Percentiles rank a stretch among this genome's conserved stretches.
Conservation (phyloP, 2,113 vertebrate species). For the Atherinomorus stipes region DNA sequence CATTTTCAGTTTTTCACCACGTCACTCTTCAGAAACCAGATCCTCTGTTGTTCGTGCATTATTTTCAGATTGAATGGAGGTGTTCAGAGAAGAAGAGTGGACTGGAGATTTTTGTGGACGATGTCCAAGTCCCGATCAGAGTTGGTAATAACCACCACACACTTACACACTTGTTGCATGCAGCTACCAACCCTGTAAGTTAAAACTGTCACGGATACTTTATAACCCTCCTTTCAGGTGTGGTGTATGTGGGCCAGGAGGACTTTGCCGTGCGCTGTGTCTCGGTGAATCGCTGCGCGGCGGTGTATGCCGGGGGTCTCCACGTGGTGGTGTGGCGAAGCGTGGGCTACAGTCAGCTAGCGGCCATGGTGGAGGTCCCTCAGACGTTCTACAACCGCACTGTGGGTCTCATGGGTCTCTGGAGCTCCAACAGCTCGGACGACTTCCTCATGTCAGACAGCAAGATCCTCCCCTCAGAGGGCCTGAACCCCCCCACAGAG, state of each 20-base stretch:
- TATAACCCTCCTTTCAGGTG: slow-evolving; percentile 65
- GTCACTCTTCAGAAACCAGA: background rate
- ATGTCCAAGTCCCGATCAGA: slow-evolving; percentile 71
- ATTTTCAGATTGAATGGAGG: slow-evolving; percentile 84
- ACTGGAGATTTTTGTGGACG: slow-evolving; percentile 80
- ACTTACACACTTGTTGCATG: background rate
- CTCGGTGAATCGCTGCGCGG: slow-evolving; percentile 68
- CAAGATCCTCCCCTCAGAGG: slow-evolving; percentile 44
- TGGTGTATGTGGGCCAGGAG: slow-evolving; percentile 57
- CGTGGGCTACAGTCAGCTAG: slow-evolving; percentile 59
- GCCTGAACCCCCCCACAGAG: slow-evolving; percentile 71
- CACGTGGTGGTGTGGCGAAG: slow-evolving; percentile 76
- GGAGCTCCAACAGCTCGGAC: slow-evolving; percentile 79
- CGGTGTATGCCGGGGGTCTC: slow-evolving; percentile 80
- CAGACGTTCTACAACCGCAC: slow-evolving; percentile 84
- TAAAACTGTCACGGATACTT: background rate
- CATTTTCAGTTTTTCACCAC: background rate
- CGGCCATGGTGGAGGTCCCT: slow-evolving; percentile 78
- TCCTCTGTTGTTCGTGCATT: background rate
- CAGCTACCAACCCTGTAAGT: background rate
- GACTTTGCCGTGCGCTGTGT: slow-evolving; percentile 80
- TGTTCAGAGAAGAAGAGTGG: slow-evolving; percentile 67
- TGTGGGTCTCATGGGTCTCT: slow-evolving; percentile 84
- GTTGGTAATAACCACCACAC: slow-evolving; percentile 66
- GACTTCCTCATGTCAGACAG: slow-evolving; percentile 85